Base-by-base conservation (phyloP, 2,797 vertebrate genomes). In the Pseudomugil gertrudae region DNA sequence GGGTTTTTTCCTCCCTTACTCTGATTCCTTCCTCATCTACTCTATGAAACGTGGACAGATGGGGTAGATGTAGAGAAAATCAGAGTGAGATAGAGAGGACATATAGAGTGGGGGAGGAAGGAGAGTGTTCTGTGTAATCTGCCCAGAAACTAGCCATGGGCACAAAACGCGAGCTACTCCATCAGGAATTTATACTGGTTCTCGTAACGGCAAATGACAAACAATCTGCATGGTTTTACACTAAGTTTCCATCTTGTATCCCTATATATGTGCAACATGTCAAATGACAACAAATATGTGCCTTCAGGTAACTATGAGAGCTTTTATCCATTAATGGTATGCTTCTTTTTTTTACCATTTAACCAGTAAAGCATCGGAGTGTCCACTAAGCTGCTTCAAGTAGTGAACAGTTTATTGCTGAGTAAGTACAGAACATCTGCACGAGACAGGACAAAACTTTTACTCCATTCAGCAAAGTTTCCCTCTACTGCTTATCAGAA, bases 71-170 rank as follows among this genome's bases (percentile, higher is more conserved):
- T 74, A 81, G 65, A 84, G 63, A 72, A 77, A 81, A 79, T 72
- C 64, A 35, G 63, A 60, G 72, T 19, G 73, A 84, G 79, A 85
- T 61, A 63, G 68, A 69, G 64, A 83, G 73, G 72, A 76, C 77
- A 76, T 78, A 74, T 74, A 72, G 48, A 74, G 77, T 58, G 76
- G 76, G 81, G 76, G 78, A 69, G 83, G 72, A 65, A 65, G 61
- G 69, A 67, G 58, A 67, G 66, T 43, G 19, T 65, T 61, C 78
- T 72, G 71, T 66, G 78, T 87, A 88, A 90, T 91, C 88, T 91
- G 90, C 89, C 90, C 86, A 89, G 90, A 92, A 90, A 92, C 89
- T 76, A 72, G 63, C 73, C 73, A 78, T 33, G 75, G 85, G 67
- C 74, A 57, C 79, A 63, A n/a, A 83, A 80, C 17, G 24, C 63